Conservation (phyloP, 2,113 vertebrate species). For the Tautogolabrus adspersus region DNA sequence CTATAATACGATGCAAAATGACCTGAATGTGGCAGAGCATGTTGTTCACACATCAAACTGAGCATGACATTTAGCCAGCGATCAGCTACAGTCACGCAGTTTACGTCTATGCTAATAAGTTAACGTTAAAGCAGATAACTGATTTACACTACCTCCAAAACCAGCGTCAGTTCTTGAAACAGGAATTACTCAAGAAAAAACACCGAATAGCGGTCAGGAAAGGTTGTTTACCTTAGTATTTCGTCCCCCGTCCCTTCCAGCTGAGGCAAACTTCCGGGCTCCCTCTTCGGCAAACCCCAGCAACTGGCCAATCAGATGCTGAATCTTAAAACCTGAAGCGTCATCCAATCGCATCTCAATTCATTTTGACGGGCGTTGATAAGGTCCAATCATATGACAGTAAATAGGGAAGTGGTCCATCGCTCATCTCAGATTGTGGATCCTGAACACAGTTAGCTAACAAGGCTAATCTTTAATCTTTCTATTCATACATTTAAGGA, state of each 20-base stretch:
- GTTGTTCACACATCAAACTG: background rate
- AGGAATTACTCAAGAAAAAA: background rate
- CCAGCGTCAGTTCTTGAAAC: background rate
- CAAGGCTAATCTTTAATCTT: slow-evolving; percentile 24
- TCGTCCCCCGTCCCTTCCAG: slow-evolving; percentile 17
- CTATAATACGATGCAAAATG: background rate
- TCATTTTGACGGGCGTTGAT: slow-evolving; percentile 42
- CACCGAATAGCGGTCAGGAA: background rate
- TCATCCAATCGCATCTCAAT: slow-evolving; percentile 59
- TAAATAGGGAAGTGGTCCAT: slow-evolving; percentile 43
- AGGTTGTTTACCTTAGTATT: slow-evolving; percentile 62
- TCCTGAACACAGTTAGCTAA: slow-evolving; percentile 44
- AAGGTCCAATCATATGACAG: slow-evolving; percentile 59
- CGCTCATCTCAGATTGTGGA: background rate
- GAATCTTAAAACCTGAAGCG: accelerated
- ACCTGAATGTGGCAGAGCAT: background rate
- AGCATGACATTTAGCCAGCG: slow-evolving; percentile 5
- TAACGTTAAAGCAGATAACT: background rate
- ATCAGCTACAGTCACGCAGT: background rate
- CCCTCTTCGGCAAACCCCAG: background rate
- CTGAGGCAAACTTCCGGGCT: slow-evolving; percentile 37
- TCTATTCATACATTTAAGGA: background rate
- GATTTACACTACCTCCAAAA: background rate
- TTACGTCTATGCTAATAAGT: background rate
- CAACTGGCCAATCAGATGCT: slow-evolving; percentile 55